Evolutionary conservation across 92 coral and sea anemone genomes (phyloP).

Genomic region (Umimayanthus kanabou): DNA sequence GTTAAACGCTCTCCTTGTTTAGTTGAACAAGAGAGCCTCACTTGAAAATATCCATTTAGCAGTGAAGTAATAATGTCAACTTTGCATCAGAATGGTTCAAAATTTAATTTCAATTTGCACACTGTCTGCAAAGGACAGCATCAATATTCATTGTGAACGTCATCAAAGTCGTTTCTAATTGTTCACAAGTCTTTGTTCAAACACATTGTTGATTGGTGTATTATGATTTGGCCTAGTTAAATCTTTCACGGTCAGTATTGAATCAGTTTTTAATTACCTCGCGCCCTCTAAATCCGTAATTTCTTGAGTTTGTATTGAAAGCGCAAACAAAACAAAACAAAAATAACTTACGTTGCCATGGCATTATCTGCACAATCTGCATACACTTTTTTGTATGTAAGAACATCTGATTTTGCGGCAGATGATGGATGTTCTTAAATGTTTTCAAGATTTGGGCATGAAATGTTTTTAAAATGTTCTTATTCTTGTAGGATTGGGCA

Average conservation of each 20-base stretch:
- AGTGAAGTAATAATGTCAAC: background rate
- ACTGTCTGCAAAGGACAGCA: background rate
- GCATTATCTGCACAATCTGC: background rate
- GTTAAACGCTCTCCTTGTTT: background rate
- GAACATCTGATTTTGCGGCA: no score
- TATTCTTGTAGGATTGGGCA: no score
- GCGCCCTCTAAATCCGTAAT: background rate
- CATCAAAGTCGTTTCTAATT: background rate
- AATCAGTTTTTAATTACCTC: constrained; percentile 18
- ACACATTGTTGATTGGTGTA: background rate
- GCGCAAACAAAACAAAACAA: background rate
- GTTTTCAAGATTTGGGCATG: no score
- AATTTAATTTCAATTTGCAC: background rate
- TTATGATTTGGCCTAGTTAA: background rate
- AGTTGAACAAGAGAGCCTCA: background rate
- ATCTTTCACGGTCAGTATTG: constrained; percentile 5
- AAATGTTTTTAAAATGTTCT: no score
- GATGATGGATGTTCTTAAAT: no score
- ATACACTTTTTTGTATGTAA: no score
- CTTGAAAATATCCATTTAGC: background rate
- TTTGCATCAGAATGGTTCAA: constrained; percentile 4
- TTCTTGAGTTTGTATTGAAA: background rate
- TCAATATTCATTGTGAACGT: background rate
- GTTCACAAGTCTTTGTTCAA: constrained; percentile 16
- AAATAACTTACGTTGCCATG: background rate